Evolutionary conservation across 2,888 invertebrate species (phyloP), one percentile per base, ranked within the genome.

Genomic region (Coremacera marginata): DNA sequence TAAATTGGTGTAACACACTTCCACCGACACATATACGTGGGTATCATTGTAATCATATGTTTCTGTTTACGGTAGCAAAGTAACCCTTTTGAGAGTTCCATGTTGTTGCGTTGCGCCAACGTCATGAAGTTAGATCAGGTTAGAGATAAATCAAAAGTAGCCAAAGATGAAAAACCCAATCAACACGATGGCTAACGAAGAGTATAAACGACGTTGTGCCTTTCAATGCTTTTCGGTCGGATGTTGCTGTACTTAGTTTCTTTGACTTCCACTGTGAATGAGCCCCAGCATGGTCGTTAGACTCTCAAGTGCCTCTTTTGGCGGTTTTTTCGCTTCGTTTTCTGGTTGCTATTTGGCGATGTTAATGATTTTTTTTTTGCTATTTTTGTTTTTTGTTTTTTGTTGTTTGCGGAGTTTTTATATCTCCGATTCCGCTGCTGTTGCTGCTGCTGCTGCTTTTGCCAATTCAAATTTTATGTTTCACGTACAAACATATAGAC

Each of bases 141-240:
- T 5, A 27, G 25, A 19, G 65, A 65, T 65, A 37, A 37, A 34
- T 34, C 34, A 55, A 44, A 55, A 22, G 55, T 22, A 22, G 55
- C 22, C 55, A 55, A 11, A 55, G 55, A 55, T 55, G 55, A 62
- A 63, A 63, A 63, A 63, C 31, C 31, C 34, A 63, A 34, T 63
- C 63, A 34, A 34, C 63, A 63, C 63, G 25, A 16, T 27, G 25
- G 62, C 62, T 22, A 25, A 22, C 44, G 44, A 44, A 44, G 44
- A 44, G 44, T 44, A 44, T 11, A 7, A 44, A 44, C 14, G 44
- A 44, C 44, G 44, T 44, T 44, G 44, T 62, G 25, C 14, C 25
- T 60, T 62, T 5, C 11, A 55, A 55, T 55, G 8, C n/a, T n/a
- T 19, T 19, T 44, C 44, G 44, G 44, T 44, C 14, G 44, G 44